These are phyloP conservation scores for Ceratothoa steindachneri DNA, from an alignment of 2,888 invertebrate genomes.

Conservation along the genomic window DNA sequence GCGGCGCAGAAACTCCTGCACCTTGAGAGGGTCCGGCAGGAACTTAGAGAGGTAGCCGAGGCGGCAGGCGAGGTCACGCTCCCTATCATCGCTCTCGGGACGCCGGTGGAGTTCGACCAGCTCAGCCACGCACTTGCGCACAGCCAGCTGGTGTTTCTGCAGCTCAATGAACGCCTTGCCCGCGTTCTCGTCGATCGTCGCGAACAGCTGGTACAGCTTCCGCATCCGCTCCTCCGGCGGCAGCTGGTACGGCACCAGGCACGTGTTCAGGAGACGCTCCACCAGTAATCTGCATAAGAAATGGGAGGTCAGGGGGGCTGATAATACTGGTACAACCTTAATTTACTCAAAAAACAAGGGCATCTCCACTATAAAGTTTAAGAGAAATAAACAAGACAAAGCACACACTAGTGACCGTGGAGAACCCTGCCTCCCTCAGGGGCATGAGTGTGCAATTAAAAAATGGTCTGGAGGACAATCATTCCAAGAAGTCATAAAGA, in stretches of 20 bases:
- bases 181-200: slow-evolving; percentile 91
- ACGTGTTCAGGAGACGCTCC: slow-evolving; percentile 86
- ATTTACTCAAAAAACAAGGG: neutral
- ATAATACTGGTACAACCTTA: neutral
- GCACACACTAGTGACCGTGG: no score
- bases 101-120: slow-evolving; percentile 79
- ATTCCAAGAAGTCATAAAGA: no score
- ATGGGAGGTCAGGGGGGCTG: no score
- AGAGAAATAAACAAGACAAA: no score
- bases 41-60: slow-evolving; percentile 66
- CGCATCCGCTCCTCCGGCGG: slow-evolving; percentile 85
- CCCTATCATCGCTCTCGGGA: slow-evolving; percentile 61
- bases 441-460: no score
- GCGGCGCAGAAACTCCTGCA: slow-evolving; percentile 74
- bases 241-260: slow-evolving; percentile 87
- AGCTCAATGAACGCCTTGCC: slow-evolving; percentile 88
- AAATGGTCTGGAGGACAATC: no score
- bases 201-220: slow-evolving; percentile 81
- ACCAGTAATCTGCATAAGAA: slow-evolving; percentile 68
- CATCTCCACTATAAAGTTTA: neutral
- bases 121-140: slow-evolving; percentile 76
- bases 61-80: slow-evolving; percentile 62
- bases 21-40: slow-evolving; percentile 84
- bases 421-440: no score
- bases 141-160: slow-evolving; percentile 67